Percentiles rank a stretch among this genome's conserved stretches.
Evolutionary conservation across 2,113 vertebrate species (phyloP).

Genomic region (Rhombomys opimus): DNA sequence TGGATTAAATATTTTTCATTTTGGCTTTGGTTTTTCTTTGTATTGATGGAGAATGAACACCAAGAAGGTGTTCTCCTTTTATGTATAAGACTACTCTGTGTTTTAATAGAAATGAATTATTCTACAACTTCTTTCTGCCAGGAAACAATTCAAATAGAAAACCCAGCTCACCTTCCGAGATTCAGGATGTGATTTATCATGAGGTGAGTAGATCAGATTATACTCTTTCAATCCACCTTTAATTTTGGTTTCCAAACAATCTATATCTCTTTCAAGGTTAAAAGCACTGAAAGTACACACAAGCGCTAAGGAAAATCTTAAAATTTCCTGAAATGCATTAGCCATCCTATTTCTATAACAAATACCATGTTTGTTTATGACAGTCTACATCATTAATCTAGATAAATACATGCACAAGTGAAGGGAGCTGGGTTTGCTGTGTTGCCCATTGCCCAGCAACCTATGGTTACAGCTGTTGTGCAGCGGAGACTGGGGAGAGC

Average conservation of each 20-base stretch:
- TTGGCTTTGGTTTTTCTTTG: constrained; percentile 56
- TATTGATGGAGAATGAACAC: constrained; percentile 26
- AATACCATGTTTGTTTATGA: constrained; percentile 86
- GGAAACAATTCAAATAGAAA: constrained; percentile 67
- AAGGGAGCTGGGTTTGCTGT: constrained; percentile 85
- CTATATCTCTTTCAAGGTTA: constrained; percentile 74
- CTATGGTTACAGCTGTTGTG: constrained; percentile 70
- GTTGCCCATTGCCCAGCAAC: constrained; percentile 88
- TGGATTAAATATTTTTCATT: constrained; percentile 1
- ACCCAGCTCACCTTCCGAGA: constrained; percentile 34
- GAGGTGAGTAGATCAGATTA: constrained; percentile 65
- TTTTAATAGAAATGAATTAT: constrained; percentile 60
- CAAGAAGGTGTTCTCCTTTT: constrained; percentile 40
- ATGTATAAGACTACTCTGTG: constrained; percentile 2
- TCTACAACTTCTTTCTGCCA: constrained; percentile 60
- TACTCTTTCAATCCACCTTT: constrained; percentile 72
- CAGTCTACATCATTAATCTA: constrained; percentile 88
- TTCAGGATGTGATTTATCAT: constrained; percentile 51
- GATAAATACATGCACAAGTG: constrained; percentile 83
- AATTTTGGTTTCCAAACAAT: constrained; percentile 82
- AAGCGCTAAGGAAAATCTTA: constrained; percentile 82
- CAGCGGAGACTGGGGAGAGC: constrained; percentile 66
- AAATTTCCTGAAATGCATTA: constrained; percentile 85
- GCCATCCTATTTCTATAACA: constrained; percentile 83
- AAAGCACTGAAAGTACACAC: constrained; percentile 79